A percentile compares a stretch with the other conserved stretches of the same genome.
Evolutionary conservation across 2,113 vertebrate genomes (phyloP).

Genomic region (Alaudala cheleensis): DNA sequence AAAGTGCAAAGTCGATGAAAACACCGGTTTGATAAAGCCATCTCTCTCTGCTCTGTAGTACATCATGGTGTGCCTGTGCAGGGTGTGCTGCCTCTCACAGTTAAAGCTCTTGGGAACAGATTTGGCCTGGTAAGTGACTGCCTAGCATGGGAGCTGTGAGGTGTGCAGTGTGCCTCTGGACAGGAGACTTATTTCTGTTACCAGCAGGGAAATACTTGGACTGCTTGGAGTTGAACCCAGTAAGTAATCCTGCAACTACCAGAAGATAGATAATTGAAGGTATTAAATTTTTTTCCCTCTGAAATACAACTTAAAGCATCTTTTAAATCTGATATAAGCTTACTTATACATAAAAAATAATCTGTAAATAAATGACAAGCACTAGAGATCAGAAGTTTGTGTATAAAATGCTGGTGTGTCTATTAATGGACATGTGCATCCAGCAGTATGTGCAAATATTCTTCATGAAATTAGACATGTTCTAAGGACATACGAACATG

Average conservation of each 20-base stretch:
- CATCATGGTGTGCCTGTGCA: constrained; percentile 79
- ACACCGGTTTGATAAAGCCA: neutral
- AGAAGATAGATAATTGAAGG: constrained; percentile 75
- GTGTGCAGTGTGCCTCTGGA: constrained; percentile 67
- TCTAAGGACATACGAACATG: neutral
- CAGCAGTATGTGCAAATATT: neutral
- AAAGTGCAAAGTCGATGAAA: neutral
- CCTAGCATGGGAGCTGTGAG: constrained; percentile 65
- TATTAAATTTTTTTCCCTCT: constrained; percentile 4
- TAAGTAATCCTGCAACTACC: constrained; percentile 65
- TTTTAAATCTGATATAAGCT: neutral
- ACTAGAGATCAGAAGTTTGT: neutral
- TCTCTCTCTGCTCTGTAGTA: constrained; percentile 59
- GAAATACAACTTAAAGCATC: neutral
- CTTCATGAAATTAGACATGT: neutral
- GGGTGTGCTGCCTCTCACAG: constrained; percentile 75
- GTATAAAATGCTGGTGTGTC: neutral
- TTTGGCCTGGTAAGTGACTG: constrained; percentile 76
- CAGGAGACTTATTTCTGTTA: constrained; percentile 68
- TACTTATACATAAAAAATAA: neutral
- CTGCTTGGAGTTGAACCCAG: constrained; percentile 68
- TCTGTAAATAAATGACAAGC: neutral
- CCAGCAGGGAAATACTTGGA: constrained; percentile 73
- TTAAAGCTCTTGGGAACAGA: constrained; percentile 69
- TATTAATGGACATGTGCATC: neutral